phyloP scores from a whole-genome alignment of 2,797 vertebrate species.

The Meriones psammophilus region DNA sequence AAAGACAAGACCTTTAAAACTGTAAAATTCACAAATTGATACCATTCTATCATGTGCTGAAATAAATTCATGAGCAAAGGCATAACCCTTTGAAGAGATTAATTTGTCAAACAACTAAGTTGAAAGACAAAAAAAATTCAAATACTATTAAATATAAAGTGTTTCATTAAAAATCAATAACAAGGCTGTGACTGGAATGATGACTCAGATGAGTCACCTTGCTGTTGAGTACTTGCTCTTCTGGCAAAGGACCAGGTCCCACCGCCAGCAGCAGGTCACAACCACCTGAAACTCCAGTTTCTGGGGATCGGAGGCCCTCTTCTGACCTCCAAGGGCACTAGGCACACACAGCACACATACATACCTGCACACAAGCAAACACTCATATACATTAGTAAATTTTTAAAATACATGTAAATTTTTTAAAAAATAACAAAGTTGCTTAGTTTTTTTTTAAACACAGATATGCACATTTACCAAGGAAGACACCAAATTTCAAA shows the following conservation, averaged over 20 bases:
- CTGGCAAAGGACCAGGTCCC: neutral
- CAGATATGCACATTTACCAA: neutral
- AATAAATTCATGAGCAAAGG: neutral
- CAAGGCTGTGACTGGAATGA: neutral
- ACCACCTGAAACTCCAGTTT: neutral
- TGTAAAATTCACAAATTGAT: neutral
- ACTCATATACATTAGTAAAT: neutral
- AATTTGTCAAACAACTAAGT: neutral
- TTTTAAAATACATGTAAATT: neutral
- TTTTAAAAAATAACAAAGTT: slow-evolving; percentile 38
- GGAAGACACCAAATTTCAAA: neutral
- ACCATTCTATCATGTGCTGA: slow-evolving; percentile 14
- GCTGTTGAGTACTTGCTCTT: neutral
- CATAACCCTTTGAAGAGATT: slow-evolving; percentile 4
- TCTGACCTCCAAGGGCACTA: neutral
- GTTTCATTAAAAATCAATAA: slow-evolving; percentile 51
- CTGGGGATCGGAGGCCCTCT: neutral
- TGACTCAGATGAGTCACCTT: neutral
- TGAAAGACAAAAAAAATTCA: slow-evolving; percentile 38
- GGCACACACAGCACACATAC: neutral
- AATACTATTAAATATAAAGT: slow-evolving; percentile 39
- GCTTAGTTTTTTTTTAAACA: neutral
- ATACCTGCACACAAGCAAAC: neutral
- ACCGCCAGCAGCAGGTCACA: neutral
- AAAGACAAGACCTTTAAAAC: slow-evolving; percentile 37